phyloP scores from a whole-genome alignment of 2,113 vertebrate species.

The Oreochromis niloticus region DNA sequence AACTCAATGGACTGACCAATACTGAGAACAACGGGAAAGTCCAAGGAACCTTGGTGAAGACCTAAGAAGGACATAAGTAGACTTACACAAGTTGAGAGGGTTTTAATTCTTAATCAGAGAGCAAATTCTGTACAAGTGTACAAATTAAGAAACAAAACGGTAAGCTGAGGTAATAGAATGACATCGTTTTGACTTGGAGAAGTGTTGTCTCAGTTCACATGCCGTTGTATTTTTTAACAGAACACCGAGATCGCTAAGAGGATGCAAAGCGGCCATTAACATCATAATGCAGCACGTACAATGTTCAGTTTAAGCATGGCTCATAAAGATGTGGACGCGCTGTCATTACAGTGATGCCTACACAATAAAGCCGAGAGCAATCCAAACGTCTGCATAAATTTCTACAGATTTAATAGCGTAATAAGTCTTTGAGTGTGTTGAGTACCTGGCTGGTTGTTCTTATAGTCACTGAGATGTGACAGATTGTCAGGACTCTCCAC shows the following conservation, averaged over 20 bases:
- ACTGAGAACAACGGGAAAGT: background rate
- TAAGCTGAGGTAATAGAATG: background rate
- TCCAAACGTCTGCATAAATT: background rate
- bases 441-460: slow-evolving; percentile 79
- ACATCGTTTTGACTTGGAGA: background rate
- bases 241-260: background rate
- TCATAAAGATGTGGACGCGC: background rate
- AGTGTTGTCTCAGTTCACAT: background rate
- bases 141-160: background rate
- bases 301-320: background rate
- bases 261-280: background rate
- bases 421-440: background rate
- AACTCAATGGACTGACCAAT: background rate
- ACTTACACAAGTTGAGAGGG: background rate
- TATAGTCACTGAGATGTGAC: slow-evolving; percentile 79
- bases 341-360: background rate
- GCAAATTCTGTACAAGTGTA: background rate
- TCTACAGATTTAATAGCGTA: background rate
- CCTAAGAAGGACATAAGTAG: background rate
- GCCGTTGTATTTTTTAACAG: background rate
- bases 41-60: background rate
- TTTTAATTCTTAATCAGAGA: background rate
- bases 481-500: slow-evolving; percentile 84
- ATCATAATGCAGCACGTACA: background rate
- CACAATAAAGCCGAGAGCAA: background rate